Evolutionary conservation across 2,113 vertebrate genomes (phyloP), one percentile per base, ranked within the genome.

Genomic region (Capreolus pygargus): DNA sequence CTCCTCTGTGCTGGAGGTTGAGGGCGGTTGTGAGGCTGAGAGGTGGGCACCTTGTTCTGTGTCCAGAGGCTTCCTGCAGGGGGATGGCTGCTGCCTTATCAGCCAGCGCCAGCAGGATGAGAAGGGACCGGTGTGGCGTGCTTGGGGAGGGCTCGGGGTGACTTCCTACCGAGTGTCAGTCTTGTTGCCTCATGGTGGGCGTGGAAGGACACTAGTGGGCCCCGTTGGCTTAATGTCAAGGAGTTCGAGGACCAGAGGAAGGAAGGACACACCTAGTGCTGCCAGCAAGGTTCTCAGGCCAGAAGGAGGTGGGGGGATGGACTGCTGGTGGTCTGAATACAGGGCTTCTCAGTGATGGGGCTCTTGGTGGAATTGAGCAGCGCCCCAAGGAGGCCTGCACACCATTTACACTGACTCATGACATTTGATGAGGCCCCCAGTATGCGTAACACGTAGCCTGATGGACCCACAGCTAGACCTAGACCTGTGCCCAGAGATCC

Each of bases 361-460:
- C 76, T n/a, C 16, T 8, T 0, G 7, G 39, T 28, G 54, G 82
- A 64, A 47, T 23, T 8, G 15, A 50, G 15, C 6, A 5, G 39
- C 6, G 7, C 58, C 21, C 47, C 25, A 9, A 21, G 54, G 47
- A 78, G 33, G 83, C 67, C 45, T 28, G 28, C 36, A 6, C 28
- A 54, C 47, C 17, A 2, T n/a, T 47, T 25, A 3, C 23, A 39
- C 16, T 16, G 19, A 55, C 17, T 61, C 6, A 8, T 15, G 21
- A 19, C n/a, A 2, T 54, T 50, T 23, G 25, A 64, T 1, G 0
- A 17, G 43, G 76, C n/a, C 8, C 2, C 82, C 6, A 1, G 1
- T 25, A 2, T 36, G 36, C 7, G 7, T 1, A 54, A 36, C 36
- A 16, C n/a, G 4, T 9, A 28, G 50, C 76, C 47, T 5, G 28